A percentile compares a stretch with the other conserved stretches of the same genome.
These are phyloP conservation scores for Probaryconus sp. DNA, from an alignment of 1,140 invertebrate genomes.

Conservation along the genomic window DNA sequence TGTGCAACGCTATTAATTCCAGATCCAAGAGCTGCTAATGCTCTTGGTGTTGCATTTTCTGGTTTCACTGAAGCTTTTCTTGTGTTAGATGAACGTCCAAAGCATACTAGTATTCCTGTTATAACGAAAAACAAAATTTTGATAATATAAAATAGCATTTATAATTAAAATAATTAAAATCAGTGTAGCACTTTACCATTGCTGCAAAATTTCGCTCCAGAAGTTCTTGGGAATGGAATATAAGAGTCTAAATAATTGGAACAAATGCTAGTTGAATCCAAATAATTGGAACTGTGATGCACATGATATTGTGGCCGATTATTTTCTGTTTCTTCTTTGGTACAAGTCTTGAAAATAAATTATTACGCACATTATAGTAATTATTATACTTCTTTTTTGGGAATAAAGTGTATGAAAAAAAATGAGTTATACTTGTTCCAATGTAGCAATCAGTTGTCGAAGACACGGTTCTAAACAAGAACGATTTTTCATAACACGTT, in stretches of 20 bases:
- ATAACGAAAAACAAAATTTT: constrained; percentile 1
- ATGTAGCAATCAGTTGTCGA: constrained; percentile 83
- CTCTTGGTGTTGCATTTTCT: constrained; percentile 86
- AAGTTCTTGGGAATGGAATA: constrained; percentile 95
- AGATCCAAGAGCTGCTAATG: constrained; percentile 86
- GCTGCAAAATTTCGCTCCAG: constrained; percentile 94
- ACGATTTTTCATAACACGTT: constrained; percentile 86
- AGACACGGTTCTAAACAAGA: constrained; percentile 90
- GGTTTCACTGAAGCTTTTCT: constrained; percentile 84
- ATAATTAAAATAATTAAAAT: constrained; percentile 7
- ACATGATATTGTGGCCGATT: constrained; percentile 71
- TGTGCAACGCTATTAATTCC: constrained; percentile 71
- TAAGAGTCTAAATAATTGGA: constrained; percentile 84
- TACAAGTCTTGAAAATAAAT: constrained; percentile 68
- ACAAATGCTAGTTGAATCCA: constrained; percentile 71
- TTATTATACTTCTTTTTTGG: too few species aligned
- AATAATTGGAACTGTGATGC: constrained; percentile 74
- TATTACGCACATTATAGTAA: not conserved
- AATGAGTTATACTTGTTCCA: constrained; percentile 81
- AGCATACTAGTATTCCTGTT: constrained; percentile 88
- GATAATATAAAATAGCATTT: too few species aligned
- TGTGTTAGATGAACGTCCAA: constrained; percentile 87
- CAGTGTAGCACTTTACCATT: constrained; percentile 79
- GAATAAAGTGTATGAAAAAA: too few species aligned
- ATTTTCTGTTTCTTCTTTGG: constrained; percentile 75